Evolutionary conservation across 2,113 vertebrate genomes (phyloP).

Genomic region (Mungos mungo): DNA sequence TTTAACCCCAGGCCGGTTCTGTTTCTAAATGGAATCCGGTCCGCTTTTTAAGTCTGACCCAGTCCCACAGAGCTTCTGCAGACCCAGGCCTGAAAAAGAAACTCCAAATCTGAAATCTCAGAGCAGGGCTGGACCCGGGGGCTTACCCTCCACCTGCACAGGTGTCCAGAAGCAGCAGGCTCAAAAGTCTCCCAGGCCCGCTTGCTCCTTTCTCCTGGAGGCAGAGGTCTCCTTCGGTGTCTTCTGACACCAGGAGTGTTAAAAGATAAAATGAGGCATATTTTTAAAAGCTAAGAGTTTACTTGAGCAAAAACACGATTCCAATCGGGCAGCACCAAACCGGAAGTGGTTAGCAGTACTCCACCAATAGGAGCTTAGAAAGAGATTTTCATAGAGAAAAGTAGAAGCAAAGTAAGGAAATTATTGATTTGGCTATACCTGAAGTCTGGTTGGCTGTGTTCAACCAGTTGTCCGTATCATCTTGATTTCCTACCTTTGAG

Average conservation of each 20-base stretch:
- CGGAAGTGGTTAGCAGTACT: not conserved
- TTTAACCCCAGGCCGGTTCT: not conserved
- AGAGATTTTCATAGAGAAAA: not conserved
- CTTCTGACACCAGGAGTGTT: not conserved
- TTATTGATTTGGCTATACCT: not conserved
- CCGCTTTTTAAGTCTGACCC: not conserved
- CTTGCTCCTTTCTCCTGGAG: not conserved
- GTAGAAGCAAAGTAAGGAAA: not conserved
- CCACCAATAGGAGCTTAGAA: not conserved
- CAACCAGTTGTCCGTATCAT: not conserved
- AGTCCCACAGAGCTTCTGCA: not conserved
- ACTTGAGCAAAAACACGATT: not conserved
- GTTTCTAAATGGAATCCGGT: not conserved
- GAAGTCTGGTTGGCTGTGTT: not conserved
- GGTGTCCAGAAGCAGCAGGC: not conserved
- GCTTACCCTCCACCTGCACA: too few species aligned
- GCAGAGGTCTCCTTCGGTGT: not conserved
- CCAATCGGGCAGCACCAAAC: not conserved
- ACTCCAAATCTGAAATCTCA: not conserved
- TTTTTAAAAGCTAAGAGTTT: not conserved
- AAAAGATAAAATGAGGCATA: not conserved
- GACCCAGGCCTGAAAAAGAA: not conserved
- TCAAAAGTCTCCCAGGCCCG: rapidly evolving
- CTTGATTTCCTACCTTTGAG: not conserved
- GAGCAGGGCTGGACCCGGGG: not conserved